Evolutionary conservation across 1,140 invertebrate genomes (phyloP).

Genomic region (Epicauta chinensis): DNA sequence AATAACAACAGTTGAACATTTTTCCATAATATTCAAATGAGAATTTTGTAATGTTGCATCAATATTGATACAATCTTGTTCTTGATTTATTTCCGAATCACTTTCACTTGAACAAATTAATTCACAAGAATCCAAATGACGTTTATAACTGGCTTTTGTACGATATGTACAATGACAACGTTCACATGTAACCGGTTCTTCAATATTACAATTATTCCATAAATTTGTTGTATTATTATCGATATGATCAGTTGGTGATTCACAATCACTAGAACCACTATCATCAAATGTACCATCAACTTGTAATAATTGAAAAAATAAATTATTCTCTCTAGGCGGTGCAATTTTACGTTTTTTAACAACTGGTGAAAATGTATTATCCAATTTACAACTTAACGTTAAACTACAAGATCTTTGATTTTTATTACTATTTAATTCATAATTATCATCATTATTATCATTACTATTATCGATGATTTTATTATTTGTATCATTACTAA

Average conservation of each 20-base stretch:
- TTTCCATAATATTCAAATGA: conserved; percentile 4
- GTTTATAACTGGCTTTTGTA: conserved; percentile 77
- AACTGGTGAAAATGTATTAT: conserved; percentile 51
- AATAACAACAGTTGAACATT: neutral
- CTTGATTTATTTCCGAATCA: conserved; percentile 50
- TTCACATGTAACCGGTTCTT: conserved; percentile 77
- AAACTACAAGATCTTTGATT: conserved; percentile 59
- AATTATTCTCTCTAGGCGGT: neutral
- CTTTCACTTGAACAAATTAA: conserved; percentile 70
- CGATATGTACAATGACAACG: conserved; percentile 84
- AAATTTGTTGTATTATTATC: conserved; percentile 18
- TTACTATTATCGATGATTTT: conserved; percentile 27
- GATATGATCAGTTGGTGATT: conserved; percentile 23
- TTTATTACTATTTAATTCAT: conserved; percentile 57
- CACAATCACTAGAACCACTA: conserved; percentile 46
- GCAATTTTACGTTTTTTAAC: conserved; percentile 62
- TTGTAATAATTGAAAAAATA: conserved; percentile 49
- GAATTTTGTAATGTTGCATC: conserved; percentile 19
- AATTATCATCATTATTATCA: conserved; percentile 40
- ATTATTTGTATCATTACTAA: conserved; percentile 27
- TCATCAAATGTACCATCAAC: conserved; percentile 69
- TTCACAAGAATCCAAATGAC: conserved; percentile 74
- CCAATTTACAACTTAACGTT: conserved; percentile 61
- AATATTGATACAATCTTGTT: conserved; percentile 29
- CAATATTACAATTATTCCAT: conserved; percentile 43